Percentiles rank a stretch among this genome's conserved stretches.
phyloP scores from a whole-genome alignment of 2,888 invertebrate species.

The Diaphora mendica region DNA sequence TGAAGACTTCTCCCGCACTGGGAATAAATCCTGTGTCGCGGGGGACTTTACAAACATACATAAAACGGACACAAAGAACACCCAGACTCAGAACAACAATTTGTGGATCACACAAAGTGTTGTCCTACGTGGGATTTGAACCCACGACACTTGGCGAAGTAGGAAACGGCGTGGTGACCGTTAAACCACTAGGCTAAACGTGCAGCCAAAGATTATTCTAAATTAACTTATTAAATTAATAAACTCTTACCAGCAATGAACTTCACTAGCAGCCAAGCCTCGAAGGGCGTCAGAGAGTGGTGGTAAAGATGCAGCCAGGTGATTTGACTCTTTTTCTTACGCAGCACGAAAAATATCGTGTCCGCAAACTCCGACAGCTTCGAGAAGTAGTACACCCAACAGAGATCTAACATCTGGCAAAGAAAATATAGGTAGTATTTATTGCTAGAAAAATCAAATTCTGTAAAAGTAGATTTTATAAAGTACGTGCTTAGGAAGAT shows the following conservation, averaged over 20 bases:
- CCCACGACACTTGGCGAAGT: no score
- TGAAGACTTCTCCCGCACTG: no score
- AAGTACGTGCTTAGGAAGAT: neutral
- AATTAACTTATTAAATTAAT: neutral
- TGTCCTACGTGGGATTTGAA: no score
- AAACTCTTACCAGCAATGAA: slow-evolving; percentile 88
- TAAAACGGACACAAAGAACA: no score
- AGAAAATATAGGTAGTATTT: slow-evolving; percentile 29
- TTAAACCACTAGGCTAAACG: no score
- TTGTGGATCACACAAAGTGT: no score
- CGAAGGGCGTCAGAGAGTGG: slow-evolving; percentile 92
- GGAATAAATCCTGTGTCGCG: no score
- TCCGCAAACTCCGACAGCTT: slow-evolving; percentile 95
- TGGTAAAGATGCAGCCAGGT: slow-evolving; percentile 94
- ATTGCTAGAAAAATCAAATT: neutral
- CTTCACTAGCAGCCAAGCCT: slow-evolving; percentile 92
- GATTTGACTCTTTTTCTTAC: slow-evolving; percentile 94
- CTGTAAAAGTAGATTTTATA: no score
- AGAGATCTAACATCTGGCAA: slow-evolving; percentile 92
- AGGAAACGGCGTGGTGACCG: no score
- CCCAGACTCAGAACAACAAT: no score
- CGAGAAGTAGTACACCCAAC: slow-evolving; percentile 96
- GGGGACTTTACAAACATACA: no score
- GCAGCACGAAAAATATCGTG: slow-evolving; percentile 94
- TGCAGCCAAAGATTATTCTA: neutral